phyloP scores from a whole-genome alignment of 2,797 vertebrate genomes.

The Myripristis jacobus region DNA sequence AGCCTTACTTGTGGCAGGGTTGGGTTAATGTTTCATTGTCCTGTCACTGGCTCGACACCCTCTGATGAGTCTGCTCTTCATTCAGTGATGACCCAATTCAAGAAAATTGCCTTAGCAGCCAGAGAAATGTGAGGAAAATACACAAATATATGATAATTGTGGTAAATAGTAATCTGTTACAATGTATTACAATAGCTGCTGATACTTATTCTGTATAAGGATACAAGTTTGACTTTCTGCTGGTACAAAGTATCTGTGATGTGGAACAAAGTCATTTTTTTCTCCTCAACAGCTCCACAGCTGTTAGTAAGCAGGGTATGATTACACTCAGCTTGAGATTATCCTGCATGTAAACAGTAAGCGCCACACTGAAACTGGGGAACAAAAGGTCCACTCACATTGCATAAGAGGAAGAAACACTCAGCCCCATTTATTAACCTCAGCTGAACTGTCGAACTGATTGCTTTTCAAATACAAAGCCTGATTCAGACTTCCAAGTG shows the following conservation, averaged over 20 bases:
- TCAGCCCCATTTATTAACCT: constrained; percentile 8
- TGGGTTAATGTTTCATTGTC: constrained; percentile 57
- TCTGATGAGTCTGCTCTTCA: constrained; percentile 10
- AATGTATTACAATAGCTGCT: too few relatives aligned
- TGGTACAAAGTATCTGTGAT: neutral
- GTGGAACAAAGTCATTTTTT: constrained; percentile 1
- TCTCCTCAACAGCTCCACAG: neutral
- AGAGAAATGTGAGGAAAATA: neutral
- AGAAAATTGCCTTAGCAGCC: too few relatives aligned
- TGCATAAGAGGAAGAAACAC: constrained; percentile 39
- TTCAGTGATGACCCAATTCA: neutral
- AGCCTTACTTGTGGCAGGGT: constrained; percentile 11
- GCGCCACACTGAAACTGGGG: neutral
- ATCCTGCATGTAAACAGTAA: constrained; percentile 1
- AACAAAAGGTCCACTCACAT: constrained; percentile 13
- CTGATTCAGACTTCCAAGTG: neutral
- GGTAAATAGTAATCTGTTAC: too few relatives aligned
- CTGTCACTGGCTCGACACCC: neutral
- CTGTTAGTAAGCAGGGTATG: too few relatives aligned
- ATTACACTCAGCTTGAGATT: neutral
- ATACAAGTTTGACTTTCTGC: too few relatives aligned
- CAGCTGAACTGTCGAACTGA: constrained; percentile 2
- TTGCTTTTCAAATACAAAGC: constrained; percentile 12
- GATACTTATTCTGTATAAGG: too few relatives aligned
- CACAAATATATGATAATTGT: neutral